Conservation (phyloP, 2,113 vertebrate genomes). For the Marmota flaviventris region DNA sequence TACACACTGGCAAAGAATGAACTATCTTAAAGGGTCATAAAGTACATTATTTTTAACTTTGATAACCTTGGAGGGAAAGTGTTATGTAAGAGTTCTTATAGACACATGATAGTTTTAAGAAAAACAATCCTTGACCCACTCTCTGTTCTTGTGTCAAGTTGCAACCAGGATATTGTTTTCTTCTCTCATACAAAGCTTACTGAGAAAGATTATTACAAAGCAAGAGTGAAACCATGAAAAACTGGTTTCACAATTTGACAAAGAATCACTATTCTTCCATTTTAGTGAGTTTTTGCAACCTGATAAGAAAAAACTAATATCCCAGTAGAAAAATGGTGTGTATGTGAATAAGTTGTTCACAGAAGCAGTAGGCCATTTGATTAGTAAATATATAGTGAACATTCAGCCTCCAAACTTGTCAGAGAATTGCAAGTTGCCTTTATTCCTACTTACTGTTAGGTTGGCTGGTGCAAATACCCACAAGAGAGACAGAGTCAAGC, state of each 20-base stretch:
- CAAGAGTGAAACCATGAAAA: slow-evolving; percentile 33
- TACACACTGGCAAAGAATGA: neutral
- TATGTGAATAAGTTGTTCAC: slow-evolving; percentile 1
- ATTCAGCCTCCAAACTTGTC: neutral
- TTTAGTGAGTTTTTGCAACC: neutral
- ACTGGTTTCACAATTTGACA: slow-evolving; percentile 1
- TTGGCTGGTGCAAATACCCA: too few relatives aligned
- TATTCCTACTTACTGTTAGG: neutral
- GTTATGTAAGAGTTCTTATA: neutral
- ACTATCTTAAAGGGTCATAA: neutral
- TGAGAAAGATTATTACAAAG: slow-evolving; percentile 2
- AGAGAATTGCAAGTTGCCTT: slow-evolving; percentile 20
- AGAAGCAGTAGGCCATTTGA: neutral
- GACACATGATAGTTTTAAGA: slow-evolving; percentile 7
- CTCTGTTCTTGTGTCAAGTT: slow-evolving; percentile 31
- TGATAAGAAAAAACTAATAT: slow-evolving; percentile 27
- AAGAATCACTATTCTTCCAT: neutral
- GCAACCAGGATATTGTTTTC: neutral
- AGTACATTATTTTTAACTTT: slow-evolving; percentile 42
- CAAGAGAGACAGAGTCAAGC: too few relatives aligned
- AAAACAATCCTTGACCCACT: neutral
- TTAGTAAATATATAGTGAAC: slow-evolving; percentile 40
- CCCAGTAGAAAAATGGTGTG: neutral
- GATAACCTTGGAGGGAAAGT: neutral
- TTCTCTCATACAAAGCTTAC: neutral